Conservation (phyloP, 2,888 invertebrate genomes). For the Lycocerus yunnanus region DNA sequence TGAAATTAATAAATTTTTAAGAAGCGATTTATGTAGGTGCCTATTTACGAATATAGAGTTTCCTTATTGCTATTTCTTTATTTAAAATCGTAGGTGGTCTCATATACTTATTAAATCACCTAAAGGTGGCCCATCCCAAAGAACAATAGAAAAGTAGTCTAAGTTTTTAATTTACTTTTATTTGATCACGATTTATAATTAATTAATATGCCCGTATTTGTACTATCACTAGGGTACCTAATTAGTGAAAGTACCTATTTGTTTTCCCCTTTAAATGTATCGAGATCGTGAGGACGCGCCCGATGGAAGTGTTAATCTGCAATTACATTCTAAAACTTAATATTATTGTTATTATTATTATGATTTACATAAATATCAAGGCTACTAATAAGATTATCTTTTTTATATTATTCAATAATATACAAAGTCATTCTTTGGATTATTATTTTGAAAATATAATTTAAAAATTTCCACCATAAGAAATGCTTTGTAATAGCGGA, state of each 20-base stretch:
- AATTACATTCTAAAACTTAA: not conserved
- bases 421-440: too few species aligned
- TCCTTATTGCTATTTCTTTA: not conserved
- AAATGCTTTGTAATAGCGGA: too few species aligned
- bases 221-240: not conserved
- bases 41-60: not conserved
- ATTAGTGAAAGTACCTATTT: not conserved
- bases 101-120: not conserved
- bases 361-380: too few species aligned
- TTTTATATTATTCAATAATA: not conserved
- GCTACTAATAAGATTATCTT: not conserved
- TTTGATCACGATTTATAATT: conserved; percentile 4
- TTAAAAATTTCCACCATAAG: too few species aligned
- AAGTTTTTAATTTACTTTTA: not conserved
- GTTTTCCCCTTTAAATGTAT: not conserved
- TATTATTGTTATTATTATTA: not conserved
- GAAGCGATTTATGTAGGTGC: not conserved
- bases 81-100: not conserved
- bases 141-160: not conserved
- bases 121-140: not conserved
- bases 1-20: not conserved
- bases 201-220: not conserved
- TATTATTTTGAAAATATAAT: too few species aligned
- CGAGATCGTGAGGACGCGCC: not conserved
- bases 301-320: not conserved